Base-by-base conservation (phyloP, 2,888 invertebrate genomes). In the Caenorhabditis wallacei region DNA sequence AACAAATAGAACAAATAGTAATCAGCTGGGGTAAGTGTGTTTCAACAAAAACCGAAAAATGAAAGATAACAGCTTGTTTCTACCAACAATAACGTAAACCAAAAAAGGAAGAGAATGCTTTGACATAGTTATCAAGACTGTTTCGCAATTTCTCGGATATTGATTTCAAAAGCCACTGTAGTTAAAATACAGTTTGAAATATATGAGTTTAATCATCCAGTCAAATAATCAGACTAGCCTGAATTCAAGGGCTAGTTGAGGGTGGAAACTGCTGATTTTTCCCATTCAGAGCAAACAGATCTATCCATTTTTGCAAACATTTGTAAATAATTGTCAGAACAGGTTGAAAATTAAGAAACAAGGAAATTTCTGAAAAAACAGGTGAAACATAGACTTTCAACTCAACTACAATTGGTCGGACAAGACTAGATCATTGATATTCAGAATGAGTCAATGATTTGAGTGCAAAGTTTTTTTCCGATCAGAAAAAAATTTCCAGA, bases 1-100 rank as follows among this genome's bases (percentile, higher is more conserved):
- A 53, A 66, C 51, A 66, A 64, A 48, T 57, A 76, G 68, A 68
- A 51, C 76, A 68, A 78, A 78, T 61, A 78, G 78, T 69, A 69
- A 78, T 78, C 78, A 78, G 78, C 78, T 78, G 78, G 63, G 64
- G 53, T 8, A 53, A 66, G n/a, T 66, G 66, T 53, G 66, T 66
- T 66, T 66, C 66, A 24, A 66, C 66, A 66, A 66, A 48, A 53
- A 66, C 53, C 51, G 66, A 66, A 66, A 66, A 66, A 66, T 37
- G 66, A 66, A 53, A 66, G 66, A 66, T 66, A 66, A 66, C 46
- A 43, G 43, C 24, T 51, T 26, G 40, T 40, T 40, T 40, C 40
- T 13, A 40, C 26, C n/a, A 16, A 53, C 35, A 66, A 66, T 66
- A 66, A 53, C 66, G 66, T 66, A 66, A 53, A 64, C 51, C 51